A percentile compares a stretch with the other conserved stretches of the same genome.
Evolutionary conservation across 2,113 vertebrate species (phyloP).

Genomic region (Dipodomys stephensi): DNA sequence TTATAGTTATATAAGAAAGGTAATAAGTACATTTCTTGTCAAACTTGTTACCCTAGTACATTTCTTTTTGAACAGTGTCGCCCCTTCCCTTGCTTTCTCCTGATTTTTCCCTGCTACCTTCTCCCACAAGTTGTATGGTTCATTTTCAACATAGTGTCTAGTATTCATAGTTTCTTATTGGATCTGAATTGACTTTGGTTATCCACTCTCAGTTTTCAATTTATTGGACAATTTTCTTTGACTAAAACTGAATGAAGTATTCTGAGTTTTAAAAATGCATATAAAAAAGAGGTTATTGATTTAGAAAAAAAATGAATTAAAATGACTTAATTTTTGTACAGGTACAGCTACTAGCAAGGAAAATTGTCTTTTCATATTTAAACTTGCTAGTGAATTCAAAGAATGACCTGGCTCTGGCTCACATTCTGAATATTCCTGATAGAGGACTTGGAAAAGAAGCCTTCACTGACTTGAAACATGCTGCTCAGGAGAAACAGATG

Average conservation of each 20-base stretch:
- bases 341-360: slow-evolving; percentile 87
- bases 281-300: not conserved
- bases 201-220: not conserved
- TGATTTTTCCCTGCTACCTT: too few relatives aligned
- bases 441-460: slow-evolving; percentile 91
- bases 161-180: not conserved
- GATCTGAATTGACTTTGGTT: not conserved
- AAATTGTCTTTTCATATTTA: slow-evolving; percentile 93
- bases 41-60: too few relatives aligned
- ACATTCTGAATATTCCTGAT: slow-evolving; percentile 91
- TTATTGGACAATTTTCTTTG: slow-evolving; percentile 24
- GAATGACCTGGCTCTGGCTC: slow-evolving; percentile 93
- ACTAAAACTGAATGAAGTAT: not conserved
- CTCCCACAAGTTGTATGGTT: too few relatives aligned
- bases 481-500: slow-evolving; percentile 87
- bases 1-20: too few relatives aligned
- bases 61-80: too few relatives aligned
- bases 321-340: slow-evolving; percentile 79
- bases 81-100: too few relatives aligned
- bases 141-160: too few relatives aligned
- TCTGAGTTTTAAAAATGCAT: slow-evolving; percentile 27
- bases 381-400: slow-evolving; percentile 94
- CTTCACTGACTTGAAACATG: slow-evolving; percentile 93
- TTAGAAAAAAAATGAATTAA: slow-evolving; percentile 12
- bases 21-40: too few relatives aligned